Base-by-base conservation (phyloP, 2,113 vertebrate species). In the Hypocryptadius cinnamomeus region DNA sequence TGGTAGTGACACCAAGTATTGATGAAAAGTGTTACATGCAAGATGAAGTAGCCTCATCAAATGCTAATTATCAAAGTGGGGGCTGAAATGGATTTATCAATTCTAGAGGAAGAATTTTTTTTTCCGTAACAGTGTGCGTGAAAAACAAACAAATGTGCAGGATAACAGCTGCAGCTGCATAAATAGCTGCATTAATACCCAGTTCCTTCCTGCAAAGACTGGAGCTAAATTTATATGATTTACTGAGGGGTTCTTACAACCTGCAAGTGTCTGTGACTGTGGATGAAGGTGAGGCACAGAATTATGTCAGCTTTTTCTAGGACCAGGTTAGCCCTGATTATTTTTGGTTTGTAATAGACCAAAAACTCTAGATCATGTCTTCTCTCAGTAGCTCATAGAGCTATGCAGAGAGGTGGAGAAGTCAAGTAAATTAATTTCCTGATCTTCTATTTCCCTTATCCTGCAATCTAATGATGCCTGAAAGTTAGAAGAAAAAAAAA, bases 161-260 rank as follows among this genome's bases (percentile, higher is more conserved):
- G 47, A 50, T 76, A 90, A 94, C 86, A 96, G 91, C 77, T 91
- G 88, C 91, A 94, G 89, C 63, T 96, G 69, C 85, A 87, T 80
- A 87, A 90, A 92, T 77, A 92, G 88, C 81, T 94, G 60, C 92
- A 93, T 90, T 80, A 93, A 94, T 79, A 91, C 66, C 39, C 70
- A 81, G 60, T 87, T 93, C 90, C 77, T 91, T 95, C 90, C 81
- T 93, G 85, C 54, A 78, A 81, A 92, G 91, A 85, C 3, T 33
- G 16, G 57, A 82, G 79, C 79, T 92, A 89, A 71, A 84, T 83
- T 93, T 77, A 51, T 82, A 68, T n/a, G 53, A 93, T 77, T 76
- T 78, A 57, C 27, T 42, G 31, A 79, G 69, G 19, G 39, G 4
- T 66, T 95, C 72, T 90, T 64, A 73, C 21, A 88, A 86, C 57